Base-by-base conservation (phyloP, 2,113 vertebrate species). In the Pollachius pollachius region DNA sequence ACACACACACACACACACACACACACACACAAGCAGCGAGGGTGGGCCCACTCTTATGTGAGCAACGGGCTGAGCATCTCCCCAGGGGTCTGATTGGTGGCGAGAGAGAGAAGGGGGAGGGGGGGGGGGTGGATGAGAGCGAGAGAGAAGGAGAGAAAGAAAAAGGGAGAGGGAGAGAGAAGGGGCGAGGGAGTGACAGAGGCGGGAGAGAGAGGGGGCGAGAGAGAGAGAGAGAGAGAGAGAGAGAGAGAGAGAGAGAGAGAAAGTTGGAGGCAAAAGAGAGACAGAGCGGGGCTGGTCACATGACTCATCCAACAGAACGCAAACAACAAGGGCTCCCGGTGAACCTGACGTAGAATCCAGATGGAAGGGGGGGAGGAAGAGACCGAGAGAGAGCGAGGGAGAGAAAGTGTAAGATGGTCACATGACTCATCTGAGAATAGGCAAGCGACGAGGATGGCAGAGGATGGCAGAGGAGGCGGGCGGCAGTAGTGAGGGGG, bases 31-130 rank as follows among this genome's bases (percentile, higher is more conserved):
- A 19, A 64, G 8, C 12, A 13, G 41, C 41, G 41, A 34, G 30
- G 30, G 30, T 70, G 68, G 64, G 30, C 4, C 30, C 30, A 34
- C 30, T 34, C 30, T 57, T 34, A 54, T 48, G 61, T 21, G 69
- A 73, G 67, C 60, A 34, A 34, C 3, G 6, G 58, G 19, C 70
- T 34, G 41, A 60, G 48, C 18, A 61, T 70, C 72, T 15, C 41
- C 41, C 17, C 66, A 65, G 52, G 71, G 69, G 41, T 77, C 25
- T 66, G 17, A 67, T 54, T 59, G 60, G 64, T 59, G 52, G 27
- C 63, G 12, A 23, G 12, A 16, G 23, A 16, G 13, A 15, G 23
- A 15, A 13, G 60, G 27, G 60, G 12, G 15, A 15, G 21, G 23
- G 23, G 15, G 60, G 13, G 15, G 15, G 25, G 15, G 15, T 6